Percentiles rank a stretch among this genome's conserved stretches.
phyloP scores from a whole-genome alignment of 1,140 invertebrate species.

The Mylabris phalerata region DNA sequence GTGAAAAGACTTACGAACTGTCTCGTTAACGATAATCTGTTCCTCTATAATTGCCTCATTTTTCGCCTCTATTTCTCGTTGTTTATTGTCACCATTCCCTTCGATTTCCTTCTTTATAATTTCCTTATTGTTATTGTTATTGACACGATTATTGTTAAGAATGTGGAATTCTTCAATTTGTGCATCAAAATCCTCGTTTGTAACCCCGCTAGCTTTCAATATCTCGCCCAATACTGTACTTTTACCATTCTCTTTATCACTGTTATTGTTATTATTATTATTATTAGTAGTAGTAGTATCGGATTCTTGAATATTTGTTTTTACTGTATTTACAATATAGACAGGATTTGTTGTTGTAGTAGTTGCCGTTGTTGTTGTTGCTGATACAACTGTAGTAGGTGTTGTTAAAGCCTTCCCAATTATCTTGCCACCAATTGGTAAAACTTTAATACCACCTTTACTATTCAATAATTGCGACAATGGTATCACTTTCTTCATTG shows the following conservation, averaged over 20 bases:
- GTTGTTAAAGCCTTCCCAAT: slow-evolving; percentile 22
- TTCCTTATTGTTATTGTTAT: neutral
- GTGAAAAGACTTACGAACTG: neutral
- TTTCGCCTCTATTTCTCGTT: neutral
- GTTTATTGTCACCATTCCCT: neutral
- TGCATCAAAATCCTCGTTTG: slow-evolving; percentile 14
- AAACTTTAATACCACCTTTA: slow-evolving; percentile 34
- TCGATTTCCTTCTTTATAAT: too few species aligned
- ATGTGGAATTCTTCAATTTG: slow-evolving; percentile 21
- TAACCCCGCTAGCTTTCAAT: slow-evolving; percentile 13
- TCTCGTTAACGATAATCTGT: neutral
- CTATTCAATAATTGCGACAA: slow-evolving; percentile 35
- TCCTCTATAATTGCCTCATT: slow-evolving; percentile 3
- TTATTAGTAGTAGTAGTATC: neutral
- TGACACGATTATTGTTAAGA: slow-evolving; percentile 3
- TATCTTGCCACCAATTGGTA: slow-evolving; percentile 35
- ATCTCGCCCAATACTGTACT: slow-evolving; percentile 13
- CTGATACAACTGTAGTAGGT: neutral
- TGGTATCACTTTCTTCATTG: slow-evolving; percentile 34
- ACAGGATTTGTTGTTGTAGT: slow-evolving; percentile 9
- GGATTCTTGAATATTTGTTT: neutral
- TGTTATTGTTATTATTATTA: neutral
- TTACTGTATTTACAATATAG: slow-evolving; percentile 19
- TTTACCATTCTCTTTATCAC: neutral
- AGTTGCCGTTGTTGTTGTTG: neutral